phyloP scores from a whole-genome alignment of 2,797 vertebrate genomes.

The Scleropages formosus region DNA sequence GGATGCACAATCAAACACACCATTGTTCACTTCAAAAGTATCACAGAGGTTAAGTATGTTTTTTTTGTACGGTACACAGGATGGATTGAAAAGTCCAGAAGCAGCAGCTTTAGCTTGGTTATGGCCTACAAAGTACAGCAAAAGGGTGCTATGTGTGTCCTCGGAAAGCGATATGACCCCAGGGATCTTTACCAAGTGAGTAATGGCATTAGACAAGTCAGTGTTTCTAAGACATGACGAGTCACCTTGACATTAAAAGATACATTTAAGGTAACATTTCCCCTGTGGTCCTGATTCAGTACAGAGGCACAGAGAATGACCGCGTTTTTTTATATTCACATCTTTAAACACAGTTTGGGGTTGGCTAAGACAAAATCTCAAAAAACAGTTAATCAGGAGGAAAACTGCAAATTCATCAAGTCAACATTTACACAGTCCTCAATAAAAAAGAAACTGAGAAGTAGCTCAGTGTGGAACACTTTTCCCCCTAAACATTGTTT shows the following conservation, averaged over 20 bases:
- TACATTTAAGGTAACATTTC: slow-evolving; percentile 4
- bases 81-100: slow-evolving; percentile 2
- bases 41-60: slow-evolving; percentile 9
- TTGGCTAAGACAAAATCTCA: no score
- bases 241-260: neutral
- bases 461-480: no score
- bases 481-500: no score
- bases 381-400: no score
- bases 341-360: no score
- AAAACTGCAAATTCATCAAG: no score
- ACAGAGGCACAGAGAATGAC: neutral
- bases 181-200: neutral
- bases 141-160: neutral
- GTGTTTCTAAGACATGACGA: neutral
- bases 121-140: neutral
- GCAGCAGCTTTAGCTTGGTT: neutral
- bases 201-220: neutral
- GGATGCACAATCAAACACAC: slow-evolving; percentile 10
- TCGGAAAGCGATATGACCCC: neutral
- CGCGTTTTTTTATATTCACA: no score
- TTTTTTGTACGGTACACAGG: slow-evolving; percentile 21
- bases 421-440: neutral
- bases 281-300: neutral
- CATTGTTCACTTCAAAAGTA: slow-evolving; percentile 13
- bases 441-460: neutral